Evolutionary conservation across 2,113 vertebrate genomes (phyloP).

Genomic region (Mustelus asterias): DNA sequence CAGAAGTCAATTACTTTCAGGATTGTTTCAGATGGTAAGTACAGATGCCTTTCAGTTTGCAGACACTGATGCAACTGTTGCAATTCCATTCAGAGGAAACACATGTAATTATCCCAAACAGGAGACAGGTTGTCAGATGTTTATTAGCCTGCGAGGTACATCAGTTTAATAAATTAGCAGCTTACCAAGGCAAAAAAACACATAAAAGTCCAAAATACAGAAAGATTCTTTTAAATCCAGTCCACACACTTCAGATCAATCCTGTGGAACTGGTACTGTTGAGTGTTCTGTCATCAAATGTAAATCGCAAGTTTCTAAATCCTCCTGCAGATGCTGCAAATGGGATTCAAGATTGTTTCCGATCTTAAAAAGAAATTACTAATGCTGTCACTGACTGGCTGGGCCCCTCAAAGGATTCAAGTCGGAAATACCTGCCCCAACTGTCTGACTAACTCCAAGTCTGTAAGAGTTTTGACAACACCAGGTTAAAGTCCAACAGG

Average conservation of each 20-base stretch:
- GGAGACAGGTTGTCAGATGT: background rate
- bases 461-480: too few species aligned
- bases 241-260: background rate
- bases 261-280: background rate
- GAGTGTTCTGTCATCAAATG: background rate
- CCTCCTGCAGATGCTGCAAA: background rate
- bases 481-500: too few species aligned
- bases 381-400: background rate
- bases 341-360: background rate
- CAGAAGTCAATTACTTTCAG: background rate
- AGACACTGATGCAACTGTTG: background rate
- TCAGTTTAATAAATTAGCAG: background rate
- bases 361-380: conserved; percentile 15
- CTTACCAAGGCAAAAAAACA: background rate
- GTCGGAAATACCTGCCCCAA: background rate
- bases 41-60: background rate
- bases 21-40: conserved; percentile 20
- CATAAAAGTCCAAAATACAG: background rate
- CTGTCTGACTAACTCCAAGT: background rate
- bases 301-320: background rate
- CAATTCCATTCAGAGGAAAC: background rate
- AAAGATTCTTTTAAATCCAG: background rate
- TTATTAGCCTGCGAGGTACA: background rate
- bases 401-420: background rate
- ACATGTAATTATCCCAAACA: conserved; percentile 11